Conservation (phyloP, 2,888 invertebrate species). For the Acanthosepion lycidas region DNA sequence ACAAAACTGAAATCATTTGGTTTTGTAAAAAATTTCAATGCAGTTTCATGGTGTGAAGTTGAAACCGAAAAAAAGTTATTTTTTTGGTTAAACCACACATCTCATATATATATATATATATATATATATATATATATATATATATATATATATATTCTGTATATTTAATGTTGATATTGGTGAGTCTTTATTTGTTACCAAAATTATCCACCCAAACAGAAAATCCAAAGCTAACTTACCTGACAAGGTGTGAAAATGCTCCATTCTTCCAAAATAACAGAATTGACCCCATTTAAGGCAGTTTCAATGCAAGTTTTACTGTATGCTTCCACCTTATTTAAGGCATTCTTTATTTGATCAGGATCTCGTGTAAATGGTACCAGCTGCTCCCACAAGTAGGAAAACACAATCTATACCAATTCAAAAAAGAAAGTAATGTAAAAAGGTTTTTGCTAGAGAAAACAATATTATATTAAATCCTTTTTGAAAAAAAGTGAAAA, state of each 20-base stretch:
- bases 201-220: background rate
- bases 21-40: too few relatives aligned
- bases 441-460: background rate
- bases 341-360: conserved; percentile 84
- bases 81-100: too few relatives aligned
- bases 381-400: conserved; percentile 76
- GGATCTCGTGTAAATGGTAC: conserved; percentile 92
- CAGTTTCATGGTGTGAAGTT: too few relatives aligned
- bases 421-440: background rate
- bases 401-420: conserved; percentile 74
- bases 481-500: background rate
- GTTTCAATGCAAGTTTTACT: conserved; percentile 90
- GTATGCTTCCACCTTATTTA: conserved; percentile 86
- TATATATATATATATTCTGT: too few relatives aligned
- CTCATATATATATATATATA: too few relatives aligned
- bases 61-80: too few relatives aligned
- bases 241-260: conserved; percentile 88
- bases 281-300: conserved; percentile 86
- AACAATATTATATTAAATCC: background rate
- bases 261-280: conserved; percentile 89
- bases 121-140: too few relatives aligned
- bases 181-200: background rate
- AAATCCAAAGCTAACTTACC: conserved; percentile 72
- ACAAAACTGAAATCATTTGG: too few relatives aligned
- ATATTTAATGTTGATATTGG: background rate